Conservation (phyloP, 37 sponge, comb jelly and placozoan genomes). For the Chondrosia reniformis region DNA sequence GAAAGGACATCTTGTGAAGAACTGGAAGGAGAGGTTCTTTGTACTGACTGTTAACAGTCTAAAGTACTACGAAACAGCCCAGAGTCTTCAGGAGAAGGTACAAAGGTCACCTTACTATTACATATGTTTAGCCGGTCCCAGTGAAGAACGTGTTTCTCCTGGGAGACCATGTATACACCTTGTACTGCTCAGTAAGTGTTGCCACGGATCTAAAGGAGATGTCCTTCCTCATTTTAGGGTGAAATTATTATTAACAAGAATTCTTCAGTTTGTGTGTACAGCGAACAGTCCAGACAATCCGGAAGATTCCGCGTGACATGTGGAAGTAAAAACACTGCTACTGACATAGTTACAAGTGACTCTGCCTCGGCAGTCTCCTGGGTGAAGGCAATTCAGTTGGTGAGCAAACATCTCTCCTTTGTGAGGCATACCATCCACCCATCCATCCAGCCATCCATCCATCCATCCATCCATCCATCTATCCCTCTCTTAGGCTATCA, state of each 20-base stretch:
- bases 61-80: slow-evolving; percentile 45
- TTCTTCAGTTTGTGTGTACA: not conserved
- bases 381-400: slow-evolving; percentile 45
- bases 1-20: slow-evolving; percentile 57
- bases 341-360: slow-evolving; percentile 39
- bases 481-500: not conserved
- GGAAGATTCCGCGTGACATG: slow-evolving; percentile 32
- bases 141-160: too few relatives aligned
- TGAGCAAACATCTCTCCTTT: slow-evolving; percentile 3
- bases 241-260: not conserved
- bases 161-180: not conserved
- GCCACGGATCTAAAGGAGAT: not conserved
- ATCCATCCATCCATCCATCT: not conserved
- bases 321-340: not conserved
- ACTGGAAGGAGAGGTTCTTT: slow-evolving; percentile 66
- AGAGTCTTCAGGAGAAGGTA: slow-evolving; percentile 38
- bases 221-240: not conserved
- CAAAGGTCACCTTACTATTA: not conserved
- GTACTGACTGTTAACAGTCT: slow-evolving; percentile 29
- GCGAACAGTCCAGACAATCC: not conserved
- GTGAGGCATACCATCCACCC: not conserved
- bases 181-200: not conserved
- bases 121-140: too few relatives aligned
- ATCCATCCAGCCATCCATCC: not conserved
- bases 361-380: slow-evolving; percentile 22